These are phyloP conservation scores for Cephus runcator DNA, from an alignment of 2,888 invertebrate species.

Conservation along the genomic window DNA sequence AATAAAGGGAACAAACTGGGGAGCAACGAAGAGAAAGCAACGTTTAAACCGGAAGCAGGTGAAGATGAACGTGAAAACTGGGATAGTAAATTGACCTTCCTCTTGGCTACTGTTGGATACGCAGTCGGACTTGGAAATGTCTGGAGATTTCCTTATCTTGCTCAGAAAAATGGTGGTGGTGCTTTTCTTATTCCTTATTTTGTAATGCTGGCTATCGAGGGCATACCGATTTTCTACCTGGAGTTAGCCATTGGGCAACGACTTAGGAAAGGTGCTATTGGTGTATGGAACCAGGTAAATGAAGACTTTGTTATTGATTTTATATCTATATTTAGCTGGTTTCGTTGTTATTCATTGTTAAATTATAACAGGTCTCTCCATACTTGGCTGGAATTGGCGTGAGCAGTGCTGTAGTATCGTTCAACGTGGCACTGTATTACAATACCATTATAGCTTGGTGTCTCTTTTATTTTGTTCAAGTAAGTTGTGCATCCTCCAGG, in stretches of 20 bases:
- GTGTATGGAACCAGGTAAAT: constrained; percentile 88
- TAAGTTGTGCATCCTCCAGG: constrained; percentile 35
- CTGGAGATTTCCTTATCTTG: constrained; percentile 95
- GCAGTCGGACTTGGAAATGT: constrained; percentile 95
- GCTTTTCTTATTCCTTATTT: constrained; percentile 98
- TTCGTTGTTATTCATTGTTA: not conserved
- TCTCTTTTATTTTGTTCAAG: constrained; percentile 90
- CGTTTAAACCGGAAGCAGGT: constrained; percentile 75
- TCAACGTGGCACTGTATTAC: constrained; percentile 96
- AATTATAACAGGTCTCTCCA: constrained; percentile 74
- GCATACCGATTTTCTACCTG: constrained; percentile 95
- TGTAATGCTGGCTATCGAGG: constrained; percentile 93
- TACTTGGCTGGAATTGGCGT: constrained; percentile 91
- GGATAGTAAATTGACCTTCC: constrained; percentile 93
- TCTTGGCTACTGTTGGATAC: constrained; percentile 93
- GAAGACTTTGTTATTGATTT: constrained; percentile 1
- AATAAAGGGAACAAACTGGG: constrained; percentile 67
- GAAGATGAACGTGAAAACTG: constrained; percentile 88
- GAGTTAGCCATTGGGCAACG: constrained; percentile 96
- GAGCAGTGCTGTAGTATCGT: constrained; percentile 95
- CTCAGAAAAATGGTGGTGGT: constrained; percentile 94
- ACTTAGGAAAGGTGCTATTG: constrained; percentile 91
- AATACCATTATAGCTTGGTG: constrained; percentile 99
- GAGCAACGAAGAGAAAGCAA: constrained; percentile 74
- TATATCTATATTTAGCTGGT: not conserved